Evolutionary conservation across 2,888 invertebrate species (phyloP).

Genomic region (Eudasyphora cyanicolor): DNA sequence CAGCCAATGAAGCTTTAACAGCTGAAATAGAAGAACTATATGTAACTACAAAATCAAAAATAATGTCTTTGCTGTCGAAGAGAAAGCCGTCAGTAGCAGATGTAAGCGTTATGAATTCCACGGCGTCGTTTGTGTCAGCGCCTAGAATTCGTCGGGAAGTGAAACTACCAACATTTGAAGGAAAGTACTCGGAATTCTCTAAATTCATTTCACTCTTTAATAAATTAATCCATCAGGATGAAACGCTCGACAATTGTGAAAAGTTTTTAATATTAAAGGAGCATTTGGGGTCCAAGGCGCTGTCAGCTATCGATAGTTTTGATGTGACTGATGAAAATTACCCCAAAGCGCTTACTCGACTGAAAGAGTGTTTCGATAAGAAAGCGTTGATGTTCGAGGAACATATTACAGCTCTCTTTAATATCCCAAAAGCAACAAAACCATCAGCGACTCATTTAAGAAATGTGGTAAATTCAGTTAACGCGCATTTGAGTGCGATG

Average conservation of each 20-base stretch:
- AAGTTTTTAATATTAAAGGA: constrained; percentile 43
- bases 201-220: constrained; percentile 61
- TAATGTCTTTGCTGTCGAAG: constrained; percentile 44
- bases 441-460: constrained; percentile 49
- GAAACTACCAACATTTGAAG: constrained; percentile 56
- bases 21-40: constrained; percentile 55
- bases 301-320: constrained; percentile 52
- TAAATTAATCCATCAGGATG: constrained; percentile 58
- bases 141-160: constrained; percentile 53
- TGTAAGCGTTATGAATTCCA: constrained; percentile 26
- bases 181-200: constrained; percentile 60
- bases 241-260: constrained; percentile 51
- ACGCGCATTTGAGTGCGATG: constrained; percentile 57
- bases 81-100: too few species aligned
- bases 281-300: constrained; percentile 38
- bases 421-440: constrained; percentile 44
- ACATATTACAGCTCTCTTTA: constrained; percentile 51
- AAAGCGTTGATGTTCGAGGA: constrained; percentile 64
- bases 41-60: constrained; percentile 52
- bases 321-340: constrained; percentile 61
- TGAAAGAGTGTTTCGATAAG: constrained; percentile 58
- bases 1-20: constrained; percentile 7
- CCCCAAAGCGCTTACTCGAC: constrained; percentile 46
- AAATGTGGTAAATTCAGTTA: constrained; percentile 54
- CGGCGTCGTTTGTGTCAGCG: constrained; percentile 12